phyloP scores from a whole-genome alignment of 2,797 vertebrate genomes.

The Cephalopachus bancanus region DNA sequence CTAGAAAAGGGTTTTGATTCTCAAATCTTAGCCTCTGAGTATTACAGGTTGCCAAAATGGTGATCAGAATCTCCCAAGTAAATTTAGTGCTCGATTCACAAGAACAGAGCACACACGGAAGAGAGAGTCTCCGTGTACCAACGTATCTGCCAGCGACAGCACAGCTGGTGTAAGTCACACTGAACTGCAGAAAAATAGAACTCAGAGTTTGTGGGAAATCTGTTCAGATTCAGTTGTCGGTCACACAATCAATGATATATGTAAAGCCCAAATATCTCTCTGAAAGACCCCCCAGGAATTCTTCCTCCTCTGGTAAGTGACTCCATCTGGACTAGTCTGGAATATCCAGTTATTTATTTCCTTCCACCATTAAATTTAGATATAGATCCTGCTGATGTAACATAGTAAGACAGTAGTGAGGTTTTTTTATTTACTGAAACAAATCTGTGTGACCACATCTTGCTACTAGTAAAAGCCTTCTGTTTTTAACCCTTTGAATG shows the following conservation, averaged over 20 bases:
- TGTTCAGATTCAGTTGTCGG: conserved; percentile 65
- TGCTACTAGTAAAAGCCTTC: not conserved
- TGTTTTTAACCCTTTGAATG: not conserved
- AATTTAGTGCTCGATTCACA: conserved; percentile 75
- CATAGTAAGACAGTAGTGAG: not conserved
- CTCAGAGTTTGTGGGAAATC: conserved; percentile 63
- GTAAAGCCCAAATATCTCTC: not conserved
- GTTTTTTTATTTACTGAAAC: not conserved
- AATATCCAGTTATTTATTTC: conserved; percentile 47
- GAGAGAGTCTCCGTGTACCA: not conserved
- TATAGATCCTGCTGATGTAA: not conserved
- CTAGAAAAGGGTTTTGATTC: conserved; percentile 38
- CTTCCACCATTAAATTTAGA: conserved; percentile 43
- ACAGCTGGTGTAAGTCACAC: conserved; percentile 72
- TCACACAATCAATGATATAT: conserved; percentile 40
- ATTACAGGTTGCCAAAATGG: conserved; percentile 36
- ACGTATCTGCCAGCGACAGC: conserved; percentile 71
- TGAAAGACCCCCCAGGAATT: conserved; percentile 2
- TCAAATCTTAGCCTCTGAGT: conserved; percentile 8
- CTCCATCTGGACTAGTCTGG: not conserved
- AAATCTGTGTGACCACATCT: not conserved
- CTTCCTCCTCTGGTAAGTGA: conserved; percentile 32
- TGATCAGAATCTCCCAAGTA: conserved; percentile 66
- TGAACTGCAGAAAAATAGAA: not conserved
- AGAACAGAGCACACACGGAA: conserved; percentile 75